Evolutionary conservation across 2,888 invertebrate genomes (phyloP), one percentile per base, ranked within the genome.

Genomic region (Buathra laborator): DNA sequence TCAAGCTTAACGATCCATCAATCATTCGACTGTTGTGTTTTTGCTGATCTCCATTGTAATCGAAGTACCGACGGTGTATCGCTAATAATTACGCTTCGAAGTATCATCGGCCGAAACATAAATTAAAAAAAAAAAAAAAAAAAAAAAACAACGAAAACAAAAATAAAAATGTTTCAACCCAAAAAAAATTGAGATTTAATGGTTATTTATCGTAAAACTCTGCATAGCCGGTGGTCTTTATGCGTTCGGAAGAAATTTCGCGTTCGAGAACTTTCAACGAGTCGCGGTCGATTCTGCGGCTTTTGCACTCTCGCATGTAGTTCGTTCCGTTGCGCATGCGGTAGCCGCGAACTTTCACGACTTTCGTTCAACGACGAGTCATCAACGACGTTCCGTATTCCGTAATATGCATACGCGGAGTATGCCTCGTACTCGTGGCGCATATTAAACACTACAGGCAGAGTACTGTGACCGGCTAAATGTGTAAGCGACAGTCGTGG

Each of bases 341-440:
- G 67, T 74, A 84, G 81, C 71, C 67, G 79, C 74, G 75, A 84
- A 92, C 92, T 92, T 92, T 92, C 91, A 89, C 91, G 88, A 91
- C 92, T 92, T 92, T 92, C 92, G 88, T 90, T 89, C 81, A 48
- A 78, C 70, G 14, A 62, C 43, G 43, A 62, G 76, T 71, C 44
- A 66, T 29, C 80, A 43, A 43, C 24, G 56, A 48, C 48, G 78
- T 72, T 66, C 43, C 24, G 70, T 56, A 48, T 66, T 70, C 46
- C 51, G 44, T 74, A 37, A 64, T 19, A 75, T 29, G 44, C 46
- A 74, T 48, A 66, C 7, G 14, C 66, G 51, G 51, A 16, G 24
- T 48, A 46, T 48, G 46, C 48, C 19, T 24, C 16, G 19, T 1
- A 12, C 12, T 24, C 46, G 12, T 75, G 37, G 37, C 37, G 37